Conservation (phyloP, 92 coral and sea anemone genomes). For the Blastomussa wellsi region DNA sequence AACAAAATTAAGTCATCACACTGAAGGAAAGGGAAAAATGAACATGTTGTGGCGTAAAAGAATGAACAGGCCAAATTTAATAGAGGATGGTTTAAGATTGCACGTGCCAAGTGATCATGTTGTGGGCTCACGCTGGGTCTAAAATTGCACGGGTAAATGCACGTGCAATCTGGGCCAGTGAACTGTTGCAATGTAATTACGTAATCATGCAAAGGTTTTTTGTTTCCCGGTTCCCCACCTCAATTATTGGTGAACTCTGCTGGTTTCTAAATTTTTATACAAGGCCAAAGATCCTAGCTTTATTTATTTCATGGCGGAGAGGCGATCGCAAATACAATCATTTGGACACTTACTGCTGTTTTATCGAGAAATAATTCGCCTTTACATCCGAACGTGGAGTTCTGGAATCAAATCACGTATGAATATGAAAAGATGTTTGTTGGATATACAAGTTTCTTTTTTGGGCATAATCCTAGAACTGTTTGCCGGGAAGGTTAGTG, state of each 20-base stretch:
- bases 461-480: neutral
- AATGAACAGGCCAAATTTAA: too few relatives aligned
- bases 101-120: too few relatives aligned
- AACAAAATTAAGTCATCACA: too few relatives aligned
- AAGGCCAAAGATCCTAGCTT: neutral
- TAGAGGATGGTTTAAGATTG: too few relatives aligned
- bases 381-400: slow-evolving; percentile 4
- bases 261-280: neutral
- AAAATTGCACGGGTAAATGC: too few relatives aligned
- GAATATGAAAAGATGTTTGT: neutral
- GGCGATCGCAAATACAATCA: slow-evolving; percentile 10
- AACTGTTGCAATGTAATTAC: too few relatives aligned
- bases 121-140: too few relatives aligned
- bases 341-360: neutral
- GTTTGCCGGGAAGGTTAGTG: neutral
- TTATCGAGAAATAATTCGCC: slow-evolving; percentile 1
- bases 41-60: too few relatives aligned
- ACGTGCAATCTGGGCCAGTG: too few relatives aligned
- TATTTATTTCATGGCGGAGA: slow-evolving; percentile 4
- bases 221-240: neutral
- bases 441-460: neutral
- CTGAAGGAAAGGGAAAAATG: too few relatives aligned
- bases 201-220: too few relatives aligned
- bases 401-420: neutral
- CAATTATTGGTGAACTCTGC: neutral